Base-by-base conservation (phyloP, 2,797 vertebrate genomes). In the Pipistrellus pygmaeus region DNA sequence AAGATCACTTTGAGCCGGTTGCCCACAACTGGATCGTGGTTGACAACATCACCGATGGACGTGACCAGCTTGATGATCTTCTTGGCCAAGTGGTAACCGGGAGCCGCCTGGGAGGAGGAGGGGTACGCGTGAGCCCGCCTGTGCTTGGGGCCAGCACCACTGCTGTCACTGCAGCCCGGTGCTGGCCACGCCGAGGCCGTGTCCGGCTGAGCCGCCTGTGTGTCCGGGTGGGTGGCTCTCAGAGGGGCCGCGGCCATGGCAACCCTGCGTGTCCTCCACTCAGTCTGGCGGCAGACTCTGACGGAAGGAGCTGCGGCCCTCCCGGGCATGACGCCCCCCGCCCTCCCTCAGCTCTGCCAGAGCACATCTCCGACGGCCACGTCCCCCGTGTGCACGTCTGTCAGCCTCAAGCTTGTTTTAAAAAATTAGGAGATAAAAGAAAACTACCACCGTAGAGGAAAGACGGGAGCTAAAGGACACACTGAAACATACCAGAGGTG, bases 61-160 rank as follows among this genome's bases (percentile, higher is more conserved):
- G 98, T 99, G 97, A 99, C 98, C 93, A 99, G 97, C 95, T 99
- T 99, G 96, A 99, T 99, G 96, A 99, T 99, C 98, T 98, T 98
- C 97, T 99, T 99, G 86, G 99, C 99, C 99, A 99, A 99, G 97
- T 99, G 98, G 96, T 99, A 99, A 21, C 99, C 99, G 5, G 99
- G 99, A 23, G 99, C 99, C 0, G 99, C 99, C 99, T 99, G 94
- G 78, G 97, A 83, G 90, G 23, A 93, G 71, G 48, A 8, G 57
- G 5, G 30, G 32, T 93, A 64, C 38, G 57, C 18, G 18, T 6
- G 14, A n/a, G 25, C 12, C 20, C 0, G 1, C 51, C 23, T 27
- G 3, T 46, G 53, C 73, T 46, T 25, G 1, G 8, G 30, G 13
- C 38, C 73, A 13, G 38, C 18, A 48, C 18, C 3, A 2, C 10